Conservation (phyloP, 2,797 vertebrate genomes). For the Anniella stebbinsi region DNA sequence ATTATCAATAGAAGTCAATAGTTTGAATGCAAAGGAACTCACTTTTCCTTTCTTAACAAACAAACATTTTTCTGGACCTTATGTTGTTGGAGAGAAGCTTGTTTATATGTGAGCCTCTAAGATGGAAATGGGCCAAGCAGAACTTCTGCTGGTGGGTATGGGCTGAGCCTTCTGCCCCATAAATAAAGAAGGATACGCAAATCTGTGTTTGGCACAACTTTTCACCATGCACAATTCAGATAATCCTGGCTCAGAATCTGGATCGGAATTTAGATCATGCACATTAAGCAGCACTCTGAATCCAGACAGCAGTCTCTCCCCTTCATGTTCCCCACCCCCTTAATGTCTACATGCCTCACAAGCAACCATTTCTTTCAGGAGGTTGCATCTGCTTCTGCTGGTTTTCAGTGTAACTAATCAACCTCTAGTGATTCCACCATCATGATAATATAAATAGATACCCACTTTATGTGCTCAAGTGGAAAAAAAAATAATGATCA, state of each 20-base stretch:
- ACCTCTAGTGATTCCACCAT: slow-evolving; percentile 58
- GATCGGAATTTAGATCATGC: not conserved
- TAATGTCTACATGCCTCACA: slow-evolving; percentile 5
- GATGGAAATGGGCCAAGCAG: not conserved
- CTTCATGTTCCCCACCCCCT: not conserved
- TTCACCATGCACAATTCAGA: not conserved
- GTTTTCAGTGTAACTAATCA: slow-evolving; percentile 63
- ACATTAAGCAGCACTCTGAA: not conserved
- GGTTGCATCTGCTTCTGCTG: slow-evolving; percentile 60
- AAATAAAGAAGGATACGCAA: not conserved
- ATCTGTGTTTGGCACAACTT: not conserved
- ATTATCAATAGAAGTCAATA: not conserved
- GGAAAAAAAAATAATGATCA: slow-evolving; percentile 74
- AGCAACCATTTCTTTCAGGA: slow-evolving; percentile 62
- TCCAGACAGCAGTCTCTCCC: not conserved
- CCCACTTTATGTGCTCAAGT: slow-evolving; percentile 68
- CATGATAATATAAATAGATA: slow-evolving; percentile 74
- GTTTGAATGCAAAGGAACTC: not conserved
- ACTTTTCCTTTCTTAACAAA: not conserved
- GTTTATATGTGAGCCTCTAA: not conserved
- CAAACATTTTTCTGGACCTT: not conserved
- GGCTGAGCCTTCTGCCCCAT: not conserved
- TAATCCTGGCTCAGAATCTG: not conserved
- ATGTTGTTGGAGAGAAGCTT: not conserved
- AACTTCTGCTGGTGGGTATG: not conserved